Percentiles rank a stretch among this genome's conserved stretches.
These are phyloP conservation scores for Notolabrus celidotus DNA, from an alignment of 2,797 vertebrate genomes.

Conservation along the genomic window DNA sequence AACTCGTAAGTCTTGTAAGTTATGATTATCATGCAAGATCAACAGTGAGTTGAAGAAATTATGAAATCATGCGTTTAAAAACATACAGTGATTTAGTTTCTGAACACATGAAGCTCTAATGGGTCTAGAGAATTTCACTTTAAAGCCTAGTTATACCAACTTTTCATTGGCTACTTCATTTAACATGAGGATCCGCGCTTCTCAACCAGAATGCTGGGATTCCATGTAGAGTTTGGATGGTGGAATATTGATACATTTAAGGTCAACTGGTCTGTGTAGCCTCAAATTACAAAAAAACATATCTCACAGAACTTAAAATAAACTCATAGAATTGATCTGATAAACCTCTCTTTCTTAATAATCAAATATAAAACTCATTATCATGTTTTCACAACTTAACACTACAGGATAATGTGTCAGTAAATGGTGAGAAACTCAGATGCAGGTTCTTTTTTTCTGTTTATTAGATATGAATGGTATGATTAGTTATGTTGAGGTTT, in stretches of 20 bases:
- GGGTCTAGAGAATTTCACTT: not conserved
- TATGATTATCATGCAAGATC: conserved; percentile 34
- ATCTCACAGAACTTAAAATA: no score
- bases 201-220: not conserved
- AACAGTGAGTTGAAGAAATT: conserved; percentile 25
- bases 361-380: no score
- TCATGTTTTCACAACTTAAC: no score
- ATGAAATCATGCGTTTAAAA: conserved; percentile 32
- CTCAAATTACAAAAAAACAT: not conserved
- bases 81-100: not conserved
- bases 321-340: no score
- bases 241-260: not conserved
- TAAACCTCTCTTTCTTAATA: not conserved
- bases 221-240: not conserved
- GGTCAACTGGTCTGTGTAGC: not conserved
- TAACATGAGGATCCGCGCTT: not conserved
- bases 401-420: not conserved
- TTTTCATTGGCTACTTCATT: not conserved
- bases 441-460: conserved; percentile 2
- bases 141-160: not conserved
- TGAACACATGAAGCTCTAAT: not conserved
- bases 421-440: conserved; percentile 7
- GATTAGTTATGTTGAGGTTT: conserved; percentile 16
- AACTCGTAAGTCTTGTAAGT: conserved; percentile 2
- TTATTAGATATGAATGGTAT: conserved; percentile 6